These are phyloP conservation scores for Abramis brama DNA, from an alignment of 2,113 vertebrate genomes.

Conservation along the genomic window DNA sequence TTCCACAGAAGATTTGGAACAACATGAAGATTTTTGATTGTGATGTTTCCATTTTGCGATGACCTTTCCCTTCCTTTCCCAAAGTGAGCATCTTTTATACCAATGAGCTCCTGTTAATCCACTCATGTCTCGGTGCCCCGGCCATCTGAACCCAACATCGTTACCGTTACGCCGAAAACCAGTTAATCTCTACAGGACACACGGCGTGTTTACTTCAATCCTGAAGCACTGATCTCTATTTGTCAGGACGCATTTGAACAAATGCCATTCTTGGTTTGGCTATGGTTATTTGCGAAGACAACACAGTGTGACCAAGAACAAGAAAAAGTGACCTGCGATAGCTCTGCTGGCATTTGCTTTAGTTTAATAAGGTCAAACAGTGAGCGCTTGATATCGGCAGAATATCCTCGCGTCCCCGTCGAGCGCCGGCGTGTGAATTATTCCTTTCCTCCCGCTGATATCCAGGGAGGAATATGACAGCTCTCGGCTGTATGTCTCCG, in stretches of 20 bases:
- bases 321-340: background rate
- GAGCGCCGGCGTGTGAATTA: background rate
- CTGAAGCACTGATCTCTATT: background rate
- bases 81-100: background rate
- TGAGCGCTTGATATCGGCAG: background rate
- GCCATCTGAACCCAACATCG: background rate
- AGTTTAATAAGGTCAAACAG: conserved; percentile 38
- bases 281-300: background rate
- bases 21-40: background rate
- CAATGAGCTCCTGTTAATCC: background rate
- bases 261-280: conserved; percentile 23
- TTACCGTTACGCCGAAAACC: background rate
- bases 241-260: conserved; percentile 12
- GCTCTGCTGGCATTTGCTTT: conserved; percentile 38
- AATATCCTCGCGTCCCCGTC: background rate
- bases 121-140: background rate
- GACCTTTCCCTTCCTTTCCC: background rate
- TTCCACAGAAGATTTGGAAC: background rate
- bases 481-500: background rate
- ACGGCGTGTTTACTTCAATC: background rate
- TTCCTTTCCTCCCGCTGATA: background rate
- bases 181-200: background rate
- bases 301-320: conserved; percentile 9
- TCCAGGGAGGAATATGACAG: conserved; percentile 9
- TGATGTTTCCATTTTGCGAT: background rate